Conservation (phyloP, 2,888 invertebrate species). For the Lithodes maja region DNA sequence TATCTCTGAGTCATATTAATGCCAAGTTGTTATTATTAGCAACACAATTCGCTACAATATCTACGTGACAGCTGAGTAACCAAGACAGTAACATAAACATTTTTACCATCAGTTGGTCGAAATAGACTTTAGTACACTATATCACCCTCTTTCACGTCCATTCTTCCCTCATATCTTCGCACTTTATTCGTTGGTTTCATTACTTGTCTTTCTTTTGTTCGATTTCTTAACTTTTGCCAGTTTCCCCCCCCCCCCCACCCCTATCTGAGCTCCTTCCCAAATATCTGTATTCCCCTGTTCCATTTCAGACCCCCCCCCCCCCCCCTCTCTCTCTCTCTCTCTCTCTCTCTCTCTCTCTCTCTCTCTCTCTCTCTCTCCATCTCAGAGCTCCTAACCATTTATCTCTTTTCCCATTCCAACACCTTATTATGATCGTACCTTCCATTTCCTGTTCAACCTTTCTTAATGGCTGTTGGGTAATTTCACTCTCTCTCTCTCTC, state of each 20-base stretch:
- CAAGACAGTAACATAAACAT: too few relatives aligned
- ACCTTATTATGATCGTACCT: background rate
- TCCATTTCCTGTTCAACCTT: background rate
- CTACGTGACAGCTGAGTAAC: too few relatives aligned
- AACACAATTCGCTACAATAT: too few relatives aligned
- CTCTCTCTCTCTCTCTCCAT: constrained; percentile 15
- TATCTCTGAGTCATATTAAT: too few relatives aligned
- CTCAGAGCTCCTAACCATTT: background rate
- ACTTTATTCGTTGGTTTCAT: background rate
- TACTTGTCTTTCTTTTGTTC: too few relatives aligned
- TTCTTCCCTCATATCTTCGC: background rate
- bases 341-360: background rate
- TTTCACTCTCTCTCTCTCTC: background rate
- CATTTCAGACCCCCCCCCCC: background rate
- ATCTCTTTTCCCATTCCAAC: background rate
- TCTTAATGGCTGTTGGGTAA: background rate
- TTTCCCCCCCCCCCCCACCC: background rate
- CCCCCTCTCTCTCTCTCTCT: background rate
- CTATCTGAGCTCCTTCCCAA: background rate
- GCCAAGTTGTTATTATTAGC: too few relatives aligned
- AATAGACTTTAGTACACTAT: too few relatives aligned
- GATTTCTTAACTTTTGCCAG: background rate
- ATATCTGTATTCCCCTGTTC: background rate
- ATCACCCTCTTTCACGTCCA: background rate
- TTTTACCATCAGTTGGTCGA: too few relatives aligned